phyloP scores from a whole-genome alignment of 2,113 vertebrate species.

The Theristicus caerulescens region DNA sequence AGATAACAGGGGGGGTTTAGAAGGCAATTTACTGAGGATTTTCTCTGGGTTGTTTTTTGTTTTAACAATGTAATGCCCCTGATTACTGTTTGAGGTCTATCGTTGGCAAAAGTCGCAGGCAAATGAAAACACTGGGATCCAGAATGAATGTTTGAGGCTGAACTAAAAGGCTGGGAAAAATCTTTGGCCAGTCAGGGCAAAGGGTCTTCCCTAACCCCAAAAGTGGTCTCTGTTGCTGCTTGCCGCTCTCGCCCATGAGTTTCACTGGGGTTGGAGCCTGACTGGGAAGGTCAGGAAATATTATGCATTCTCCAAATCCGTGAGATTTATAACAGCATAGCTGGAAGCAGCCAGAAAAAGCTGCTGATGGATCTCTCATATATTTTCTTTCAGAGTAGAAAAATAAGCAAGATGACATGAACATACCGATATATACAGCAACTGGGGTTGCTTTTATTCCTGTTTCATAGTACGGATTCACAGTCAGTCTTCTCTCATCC shows the following conservation, averaged over 20 bases:
- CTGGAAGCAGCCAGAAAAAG: background rate
- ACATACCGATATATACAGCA: background rate
- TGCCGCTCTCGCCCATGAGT: background rate
- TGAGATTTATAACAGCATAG: background rate
- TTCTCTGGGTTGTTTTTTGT: background rate
- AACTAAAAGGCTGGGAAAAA: background rate
- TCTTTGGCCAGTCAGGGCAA: background rate
- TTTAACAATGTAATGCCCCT: background rate
- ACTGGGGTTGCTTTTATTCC: background rate
- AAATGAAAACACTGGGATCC: background rate
- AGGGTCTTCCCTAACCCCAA: background rate
- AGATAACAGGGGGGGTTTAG: background rate
- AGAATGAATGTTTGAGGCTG: background rate
- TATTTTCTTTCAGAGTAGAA: background rate
- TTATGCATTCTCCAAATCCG: background rate
- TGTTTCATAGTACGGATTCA: rapidly evolving
- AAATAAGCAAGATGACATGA: background rate
- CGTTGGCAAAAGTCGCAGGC: background rate
- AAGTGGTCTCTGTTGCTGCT: background rate
- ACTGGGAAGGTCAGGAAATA: background rate
- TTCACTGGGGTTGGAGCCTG: background rate
- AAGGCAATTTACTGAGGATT: background rate
- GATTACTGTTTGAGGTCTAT: background rate
- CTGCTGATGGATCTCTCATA: background rate
- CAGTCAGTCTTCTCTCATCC: background rate